A percentile compares a stretch with the other conserved stretches of the same genome.
phyloP scores from a whole-genome alignment of 2,113 vertebrate genomes.

The Aepyceros melampus region DNA sequence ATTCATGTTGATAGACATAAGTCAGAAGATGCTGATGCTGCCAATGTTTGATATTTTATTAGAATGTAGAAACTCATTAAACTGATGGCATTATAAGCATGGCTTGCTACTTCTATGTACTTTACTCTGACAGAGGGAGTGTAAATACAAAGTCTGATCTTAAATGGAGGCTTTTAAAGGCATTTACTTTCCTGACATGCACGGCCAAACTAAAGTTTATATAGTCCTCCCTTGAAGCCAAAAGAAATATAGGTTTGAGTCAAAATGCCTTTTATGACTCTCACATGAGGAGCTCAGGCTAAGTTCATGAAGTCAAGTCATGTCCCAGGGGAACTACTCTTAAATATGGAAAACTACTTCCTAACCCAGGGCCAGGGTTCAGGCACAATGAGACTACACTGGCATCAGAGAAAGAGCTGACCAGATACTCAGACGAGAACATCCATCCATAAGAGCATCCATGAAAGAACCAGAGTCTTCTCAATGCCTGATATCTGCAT shows the following conservation, averaged over 20 bases:
- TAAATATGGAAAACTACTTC: neutral
- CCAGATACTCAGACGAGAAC: neutral
- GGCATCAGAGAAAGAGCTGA: neutral
- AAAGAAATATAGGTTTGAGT: slow-evolving; percentile 53
- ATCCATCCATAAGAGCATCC: too few relatives aligned
- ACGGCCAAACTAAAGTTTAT: slow-evolving; percentile 53
- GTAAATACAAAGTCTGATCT: slow-evolving; percentile 16
- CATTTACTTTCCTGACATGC: slow-evolving; percentile 37
- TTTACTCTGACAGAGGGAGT: neutral
- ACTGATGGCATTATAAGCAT: neutral
- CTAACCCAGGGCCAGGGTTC: neutral
- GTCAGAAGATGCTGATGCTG: neutral
- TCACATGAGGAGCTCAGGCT: neutral
- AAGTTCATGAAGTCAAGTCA: neutral
- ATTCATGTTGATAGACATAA: neutral
- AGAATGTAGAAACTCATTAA: neutral
- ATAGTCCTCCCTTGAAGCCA: slow-evolving; percentile 35
- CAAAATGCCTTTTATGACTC: slow-evolving; percentile 22
- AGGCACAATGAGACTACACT: neutral
- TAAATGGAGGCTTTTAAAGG: neutral
- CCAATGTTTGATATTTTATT: neutral
- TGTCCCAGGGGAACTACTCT: neutral
- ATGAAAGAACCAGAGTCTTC: neutral
- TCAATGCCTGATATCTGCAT: neutral
- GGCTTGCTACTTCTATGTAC: neutral